Conservation (phyloP, 2,888 invertebrate genomes). For the Phytoseiulus persimilis region DNA sequence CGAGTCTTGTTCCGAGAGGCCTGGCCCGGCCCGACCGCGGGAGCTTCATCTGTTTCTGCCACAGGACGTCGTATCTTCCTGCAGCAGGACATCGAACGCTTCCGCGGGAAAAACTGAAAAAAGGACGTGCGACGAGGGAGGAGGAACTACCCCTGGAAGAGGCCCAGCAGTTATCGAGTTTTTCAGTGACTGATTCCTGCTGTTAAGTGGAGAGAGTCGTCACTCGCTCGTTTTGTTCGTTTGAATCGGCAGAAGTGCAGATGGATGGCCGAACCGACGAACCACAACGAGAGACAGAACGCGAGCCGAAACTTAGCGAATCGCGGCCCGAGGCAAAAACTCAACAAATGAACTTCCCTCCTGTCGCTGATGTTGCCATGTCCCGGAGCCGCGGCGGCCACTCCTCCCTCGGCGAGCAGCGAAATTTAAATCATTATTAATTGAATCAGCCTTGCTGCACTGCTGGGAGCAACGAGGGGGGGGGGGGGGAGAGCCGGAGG, state of each 20-base stretch:
- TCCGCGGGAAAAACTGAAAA: neutral
- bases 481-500: neutral
- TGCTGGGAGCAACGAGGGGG: neutral
- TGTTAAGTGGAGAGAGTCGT: neutral
- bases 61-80: neutral
- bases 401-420: neutral
- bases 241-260: neutral
- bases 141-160: neutral
- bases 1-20: too few species aligned
- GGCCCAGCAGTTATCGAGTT: neutral
- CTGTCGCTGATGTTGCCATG: conserved; percentile 5
- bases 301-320: neutral
- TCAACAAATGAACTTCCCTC: conserved; percentile 5
- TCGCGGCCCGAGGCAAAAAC: neutral
- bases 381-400: neutral
- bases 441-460: neutral
- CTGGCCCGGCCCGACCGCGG: too few species aligned
- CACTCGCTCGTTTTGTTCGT: neutral
- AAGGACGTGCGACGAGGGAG: neutral
- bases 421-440: neutral
- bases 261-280: neutral
- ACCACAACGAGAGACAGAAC: neutral
- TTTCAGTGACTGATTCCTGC: neutral
- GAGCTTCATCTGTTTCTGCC: neutral
- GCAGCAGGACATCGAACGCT: neutral